Evolutionary conservation across 1,140 invertebrate genomes (phyloP), one percentile per base, ranked within the genome.

Genomic region (Trachymyrmex septentrionalis): DNA sequence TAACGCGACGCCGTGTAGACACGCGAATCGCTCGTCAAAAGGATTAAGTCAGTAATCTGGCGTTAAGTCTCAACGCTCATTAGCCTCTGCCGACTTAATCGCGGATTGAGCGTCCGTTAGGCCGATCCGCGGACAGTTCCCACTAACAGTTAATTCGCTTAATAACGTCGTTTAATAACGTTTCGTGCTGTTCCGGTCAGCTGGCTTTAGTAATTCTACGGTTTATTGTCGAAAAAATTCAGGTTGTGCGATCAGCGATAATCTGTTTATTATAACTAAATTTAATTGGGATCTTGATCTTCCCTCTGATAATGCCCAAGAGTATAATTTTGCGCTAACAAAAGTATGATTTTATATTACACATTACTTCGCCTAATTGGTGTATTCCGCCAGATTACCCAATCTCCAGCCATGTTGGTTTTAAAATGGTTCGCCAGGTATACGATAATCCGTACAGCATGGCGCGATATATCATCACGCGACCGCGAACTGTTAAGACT

Each of bases 41-140:
- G 87, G 90, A 91, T 91, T 91, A 91, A 72, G 72, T 82, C 78
- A 55, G 78, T 91, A 91, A 91, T 91, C 87, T 91, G 86, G 87
- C 90, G 90, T 91, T 91, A 88, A 91, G 87, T 75, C 87, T 73
- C 87, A 66, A 81, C 78, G 66, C 87, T 88, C 90, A 88, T 91
- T 91, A 91, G 80, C 87, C 87, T 59, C 30, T 57, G 24, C 86
- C 82, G 86, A 90, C 81, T 80, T 77, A 73, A 48, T 71, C 71
- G 73, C 57, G 78, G 85, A 77, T 78, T 69, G 72, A 84, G 87
- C 44, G 53, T 59, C 88, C 85, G 88, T 89, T 89, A 89, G 88
- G 66, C 66, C 63, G 78, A 89, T 81, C 72, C 75, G 77, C 71
- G 77, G 78, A 87, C 88, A 77, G 59, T 90, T 78, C 69, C 69